Percentiles rank a stretch among this genome's conserved stretches.
These are phyloP conservation scores for Falco cherrug DNA, from an alignment of 2,797 vertebrate species.

Conservation along the genomic window DNA sequence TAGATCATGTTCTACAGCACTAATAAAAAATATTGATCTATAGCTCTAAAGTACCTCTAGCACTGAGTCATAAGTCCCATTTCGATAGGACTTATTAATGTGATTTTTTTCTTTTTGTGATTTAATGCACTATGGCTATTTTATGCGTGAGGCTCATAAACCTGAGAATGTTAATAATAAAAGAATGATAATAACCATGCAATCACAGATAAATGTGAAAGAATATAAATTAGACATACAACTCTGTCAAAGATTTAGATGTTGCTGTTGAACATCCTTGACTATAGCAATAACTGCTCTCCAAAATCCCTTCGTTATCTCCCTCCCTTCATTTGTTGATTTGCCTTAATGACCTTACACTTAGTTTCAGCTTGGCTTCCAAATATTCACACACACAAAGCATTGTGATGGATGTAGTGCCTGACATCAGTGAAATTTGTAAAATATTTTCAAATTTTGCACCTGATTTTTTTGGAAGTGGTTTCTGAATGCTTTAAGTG, in stretches of 20 bases:
- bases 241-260: background rate
- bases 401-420: background rate
- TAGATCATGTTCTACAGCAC: background rate
- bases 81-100: background rate
- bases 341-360: background rate
- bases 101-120: background rate
- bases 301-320: background rate
- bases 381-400: background rate
- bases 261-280: background rate
- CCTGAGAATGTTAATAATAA: background rate
- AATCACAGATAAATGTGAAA: background rate
- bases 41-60: background rate
- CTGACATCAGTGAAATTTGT: background rate
- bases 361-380: background rate
- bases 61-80: background rate
- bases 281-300: background rate
- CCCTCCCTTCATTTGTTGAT: background rate
- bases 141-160: slow-evolving; percentile 1
- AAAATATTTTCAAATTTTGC: background rate
- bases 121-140: slow-evolving; percentile 25
- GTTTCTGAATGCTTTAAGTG: background rate
- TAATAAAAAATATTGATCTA: background rate
- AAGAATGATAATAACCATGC: background rate
- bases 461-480: background rate
- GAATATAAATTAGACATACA: background rate